Evolutionary conservation across 2,888 invertebrate species (phyloP).

Genomic region (Dorcus hopei): DNA sequence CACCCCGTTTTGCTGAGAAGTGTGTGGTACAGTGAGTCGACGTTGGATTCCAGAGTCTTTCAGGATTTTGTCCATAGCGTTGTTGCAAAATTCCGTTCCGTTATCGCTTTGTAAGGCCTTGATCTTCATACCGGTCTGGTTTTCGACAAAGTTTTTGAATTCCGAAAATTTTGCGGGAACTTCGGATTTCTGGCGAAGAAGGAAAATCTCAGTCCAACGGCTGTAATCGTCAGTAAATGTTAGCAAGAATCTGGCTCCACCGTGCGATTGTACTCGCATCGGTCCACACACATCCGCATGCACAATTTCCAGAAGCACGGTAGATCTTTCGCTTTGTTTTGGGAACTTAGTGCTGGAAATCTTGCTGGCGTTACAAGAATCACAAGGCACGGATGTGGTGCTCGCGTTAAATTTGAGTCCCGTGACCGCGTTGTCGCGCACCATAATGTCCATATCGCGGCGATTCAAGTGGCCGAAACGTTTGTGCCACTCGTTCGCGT

Average conservation of each 20-base stretch:
- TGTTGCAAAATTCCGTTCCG: not conserved
- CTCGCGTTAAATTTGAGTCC: too few relatives aligned
- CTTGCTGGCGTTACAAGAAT: too few relatives aligned
- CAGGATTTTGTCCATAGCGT: not conserved
- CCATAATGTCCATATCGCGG: too few relatives aligned
- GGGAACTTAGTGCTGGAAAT: too few relatives aligned
- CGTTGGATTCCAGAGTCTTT: not conserved
- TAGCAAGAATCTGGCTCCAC: not conserved
- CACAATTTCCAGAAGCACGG: too few relatives aligned
- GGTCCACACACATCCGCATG: conserved; percentile 11
- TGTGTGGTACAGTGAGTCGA: not conserved
- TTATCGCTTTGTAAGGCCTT: not conserved
- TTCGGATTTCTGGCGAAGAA: not conserved
- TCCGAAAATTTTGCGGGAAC: not conserved
- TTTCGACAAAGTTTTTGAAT: not conserved
- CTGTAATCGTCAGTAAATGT: not conserved
- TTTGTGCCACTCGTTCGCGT: too few relatives aligned
- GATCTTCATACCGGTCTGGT: not conserved
- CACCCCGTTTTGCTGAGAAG: not conserved
- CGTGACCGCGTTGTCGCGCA: too few relatives aligned
- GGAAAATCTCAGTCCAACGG: not conserved
- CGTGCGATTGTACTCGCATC: not conserved
- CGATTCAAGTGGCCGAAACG: too few relatives aligned
- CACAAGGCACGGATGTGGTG: too few relatives aligned
- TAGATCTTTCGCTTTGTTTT: too few relatives aligned